Base-by-base conservation (phyloP, 2,797 vertebrate species). In the Mus spretus region DNA sequence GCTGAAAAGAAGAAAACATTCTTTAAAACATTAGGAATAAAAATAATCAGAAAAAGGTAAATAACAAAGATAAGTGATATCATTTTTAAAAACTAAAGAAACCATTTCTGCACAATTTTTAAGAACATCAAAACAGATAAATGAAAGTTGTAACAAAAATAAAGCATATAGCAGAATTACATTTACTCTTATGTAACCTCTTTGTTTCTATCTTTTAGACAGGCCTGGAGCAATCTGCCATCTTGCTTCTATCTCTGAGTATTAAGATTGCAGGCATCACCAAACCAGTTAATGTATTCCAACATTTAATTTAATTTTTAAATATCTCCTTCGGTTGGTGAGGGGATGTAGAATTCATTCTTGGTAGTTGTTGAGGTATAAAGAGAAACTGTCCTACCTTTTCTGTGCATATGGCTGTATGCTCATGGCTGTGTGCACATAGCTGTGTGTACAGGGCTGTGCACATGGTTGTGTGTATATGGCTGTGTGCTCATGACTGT, bases 1-100 rank as follows among this genome's bases (percentile, higher is more conserved):
- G 94, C 55, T 89, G 19, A 93, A 96, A 92, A 59, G 6, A 61
- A 82, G n/a, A 89, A 85, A 86, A 83, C n/a, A n/a, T 65, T 94
- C 70, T 77, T 47, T 2, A 50, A 91, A 90, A 44, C 8, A 40
- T 31, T 85, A 79, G 77, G n/a, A 90, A 97, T 50, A 34, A 75
- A 55, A 90, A 88, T 89, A 65, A 44, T 81, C 40, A 93, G 83
- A 47, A 67, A 65, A 92, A 93, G 82, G 22, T 44, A 74, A 94
- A 83, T 80, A 50, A 83, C 40, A 67, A 85, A 92, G 26, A 75
- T 28, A 75, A 63, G 34, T 82, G 50, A 86, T 44, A 85, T 15
- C 61, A 44, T 67, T 70, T 70, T 84, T 88, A 61, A 79, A 96
- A 94, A 13, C 3, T 83, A 61, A 75, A 44, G 31, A 93, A 15